These are phyloP conservation scores for Zaprionus tsacasi DNA, from an alignment of 1,140 invertebrate species.

Conservation along the genomic window DNA sequence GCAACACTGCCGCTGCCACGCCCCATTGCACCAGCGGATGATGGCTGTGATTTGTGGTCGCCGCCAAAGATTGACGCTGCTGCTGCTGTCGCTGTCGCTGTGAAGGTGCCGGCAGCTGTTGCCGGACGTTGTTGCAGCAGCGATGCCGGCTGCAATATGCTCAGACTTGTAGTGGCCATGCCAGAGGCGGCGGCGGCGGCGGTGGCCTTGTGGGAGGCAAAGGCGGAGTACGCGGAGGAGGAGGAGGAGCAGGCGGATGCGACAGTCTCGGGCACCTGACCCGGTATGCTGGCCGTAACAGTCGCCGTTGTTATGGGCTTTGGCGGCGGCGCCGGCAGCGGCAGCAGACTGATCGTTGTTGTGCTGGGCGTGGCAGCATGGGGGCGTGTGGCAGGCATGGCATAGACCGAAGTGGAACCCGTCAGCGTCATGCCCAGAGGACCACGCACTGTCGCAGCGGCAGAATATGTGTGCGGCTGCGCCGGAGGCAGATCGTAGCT, in stretches of 20 bases:
- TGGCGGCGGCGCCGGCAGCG: conserved; percentile 64
- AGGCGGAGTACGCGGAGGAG: not conserved
- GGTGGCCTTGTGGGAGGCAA: not conserved
- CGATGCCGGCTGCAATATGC: conserved; percentile 57
- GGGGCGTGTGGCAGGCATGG: conserved; percentile 39
- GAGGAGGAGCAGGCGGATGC: not conserved
- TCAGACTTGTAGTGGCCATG: conserved; percentile 64
- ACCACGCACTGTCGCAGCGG: conserved; percentile 65
- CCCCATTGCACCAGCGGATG: conserved; percentile 59
- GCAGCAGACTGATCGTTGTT: conserved; percentile 71
- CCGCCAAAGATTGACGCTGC: conserved; percentile 43
- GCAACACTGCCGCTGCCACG: conserved; percentile 44
- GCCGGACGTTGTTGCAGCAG: conserved; percentile 23
- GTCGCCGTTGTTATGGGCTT: conserved; percentile 1
- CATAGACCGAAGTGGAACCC: conserved; percentile 56
- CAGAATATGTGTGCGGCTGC: conserved; percentile 72
- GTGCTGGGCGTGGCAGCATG: conserved; percentile 44
- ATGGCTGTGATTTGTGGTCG: conserved; percentile 70
- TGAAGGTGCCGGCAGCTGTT: conserved; percentile 19
- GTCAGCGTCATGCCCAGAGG: conserved; percentile 74
- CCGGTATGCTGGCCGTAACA: conserved; percentile 55
- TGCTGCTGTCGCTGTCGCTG: conserved; percentile 31
- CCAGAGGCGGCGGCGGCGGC: conserved; percentile 14
- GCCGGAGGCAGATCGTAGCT: conserved; percentile 75
- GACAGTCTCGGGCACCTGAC: conserved; percentile 69